Percentiles rank a stretch among this genome's conserved stretches.
Evolutionary conservation across 2,888 invertebrate genomes (phyloP).

Genomic region (Pardosa pseudoannulata): DNA sequence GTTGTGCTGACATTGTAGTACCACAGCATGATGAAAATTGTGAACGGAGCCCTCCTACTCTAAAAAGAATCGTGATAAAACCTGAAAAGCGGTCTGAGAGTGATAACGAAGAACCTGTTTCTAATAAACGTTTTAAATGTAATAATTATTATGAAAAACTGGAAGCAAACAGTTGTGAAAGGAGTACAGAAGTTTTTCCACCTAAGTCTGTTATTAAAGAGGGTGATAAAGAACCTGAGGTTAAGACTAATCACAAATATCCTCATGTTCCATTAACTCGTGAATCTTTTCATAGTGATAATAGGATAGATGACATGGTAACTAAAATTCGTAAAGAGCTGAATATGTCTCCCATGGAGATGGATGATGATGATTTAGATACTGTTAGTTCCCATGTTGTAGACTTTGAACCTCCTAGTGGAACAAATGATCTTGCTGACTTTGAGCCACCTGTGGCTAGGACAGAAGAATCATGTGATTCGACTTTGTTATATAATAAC

Average conservation of each 20-base stretch:
- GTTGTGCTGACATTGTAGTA: constrained; percentile 55
- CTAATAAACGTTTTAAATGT: constrained; percentile 38
- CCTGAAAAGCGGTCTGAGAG: constrained; percentile 47
- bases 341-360: constrained; percentile 78
- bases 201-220: constrained; percentile 2
- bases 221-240: constrained; percentile 30
- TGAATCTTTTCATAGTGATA: constrained; percentile 71
- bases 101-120: constrained; percentile 20
- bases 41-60: constrained; percentile 64
- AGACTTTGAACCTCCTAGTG: constrained; percentile 70
- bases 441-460: constrained; percentile 74
- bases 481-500: constrained; percentile 38
- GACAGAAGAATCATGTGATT: constrained; percentile 63
- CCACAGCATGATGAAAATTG: constrained; percentile 46
- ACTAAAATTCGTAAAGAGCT: constrained; percentile 80
- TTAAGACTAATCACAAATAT: constrained; percentile 47
- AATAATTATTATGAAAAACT: constrained; percentile 24
- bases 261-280: constrained; percentile 21
- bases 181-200: neutral
- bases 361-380: constrained; percentile 60
- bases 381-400: constrained; percentile 33
- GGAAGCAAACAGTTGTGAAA: constrained; percentile 4
- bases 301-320: constrained; percentile 64
- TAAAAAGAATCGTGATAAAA: constrained; percentile 66
- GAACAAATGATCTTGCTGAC: constrained; percentile 65